Evolutionary conservation across 2,113 vertebrate species (phyloP).

Genomic region (Periophthalmus modestus): DNA sequence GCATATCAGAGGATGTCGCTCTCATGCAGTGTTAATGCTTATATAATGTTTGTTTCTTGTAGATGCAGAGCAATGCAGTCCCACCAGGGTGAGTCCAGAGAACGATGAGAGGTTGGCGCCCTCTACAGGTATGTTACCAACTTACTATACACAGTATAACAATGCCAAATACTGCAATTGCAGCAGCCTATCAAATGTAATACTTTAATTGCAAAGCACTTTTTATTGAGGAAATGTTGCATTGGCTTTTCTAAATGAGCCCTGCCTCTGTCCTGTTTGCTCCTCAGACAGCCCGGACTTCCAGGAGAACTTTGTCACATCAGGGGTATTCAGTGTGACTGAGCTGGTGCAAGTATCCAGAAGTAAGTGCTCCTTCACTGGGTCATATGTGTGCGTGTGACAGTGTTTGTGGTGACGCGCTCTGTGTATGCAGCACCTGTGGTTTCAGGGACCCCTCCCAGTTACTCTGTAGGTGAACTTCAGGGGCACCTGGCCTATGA

Average conservation of each 20-base stretch:
- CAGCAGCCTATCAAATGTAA: too few relatives aligned
- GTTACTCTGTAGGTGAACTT: constrained; percentile 95
- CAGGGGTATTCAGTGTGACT: constrained; percentile 97
- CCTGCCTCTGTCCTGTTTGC: neutral
- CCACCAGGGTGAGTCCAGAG: constrained; percentile 87
- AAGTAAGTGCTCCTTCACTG: constrained; percentile 82
- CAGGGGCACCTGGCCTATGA: constrained; percentile 97
- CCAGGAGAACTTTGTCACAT: constrained; percentile 95
- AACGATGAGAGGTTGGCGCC: constrained; percentile 93
- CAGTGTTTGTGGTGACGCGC: neutral
- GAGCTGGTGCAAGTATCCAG: constrained; percentile 97
- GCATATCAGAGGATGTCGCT: too few relatives aligned
- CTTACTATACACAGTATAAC: neutral
- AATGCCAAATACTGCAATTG: too few relatives aligned
- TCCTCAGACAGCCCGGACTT: constrained; percentile 92
- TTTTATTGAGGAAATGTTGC: neutral
- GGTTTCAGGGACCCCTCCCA: constrained; percentile 90
- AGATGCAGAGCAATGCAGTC: constrained; percentile 89
- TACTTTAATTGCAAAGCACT: neutral
- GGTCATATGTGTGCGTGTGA: too few relatives aligned
- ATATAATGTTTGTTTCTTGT: constrained; percentile 20
- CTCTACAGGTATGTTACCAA: constrained; percentile 74
- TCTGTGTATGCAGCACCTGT: constrained; percentile 82
- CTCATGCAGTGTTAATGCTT: too few relatives aligned
- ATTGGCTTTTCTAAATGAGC: too few relatives aligned